A percentile compares a stretch with the other conserved stretches of the same genome.
These are phyloP conservation scores for Caracal caracal DNA, from an alignment of 2,113 vertebrate genomes.

Conservation along the genomic window DNA sequence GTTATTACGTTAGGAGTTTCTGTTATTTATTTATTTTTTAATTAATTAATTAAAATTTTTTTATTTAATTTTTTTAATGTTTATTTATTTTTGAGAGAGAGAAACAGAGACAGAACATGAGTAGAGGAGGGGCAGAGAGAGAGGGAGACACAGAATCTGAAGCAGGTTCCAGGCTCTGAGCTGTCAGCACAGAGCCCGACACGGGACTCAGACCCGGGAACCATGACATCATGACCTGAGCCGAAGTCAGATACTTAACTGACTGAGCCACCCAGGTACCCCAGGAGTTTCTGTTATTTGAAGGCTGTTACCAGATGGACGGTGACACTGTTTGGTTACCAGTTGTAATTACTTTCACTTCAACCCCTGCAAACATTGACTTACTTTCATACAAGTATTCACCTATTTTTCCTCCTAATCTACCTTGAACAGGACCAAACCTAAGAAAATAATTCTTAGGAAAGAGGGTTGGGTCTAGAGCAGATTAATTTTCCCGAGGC, in stretches of 20 bases:
- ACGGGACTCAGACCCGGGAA: too few species aligned
- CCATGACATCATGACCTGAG: too few species aligned
- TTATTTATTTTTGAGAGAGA: too few species aligned
- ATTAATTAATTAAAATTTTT: too few species aligned
- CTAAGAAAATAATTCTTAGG: slow-evolving; percentile 30
- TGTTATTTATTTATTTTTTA: not conserved
- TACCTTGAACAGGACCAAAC: not conserved
- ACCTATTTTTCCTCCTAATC: not conserved
- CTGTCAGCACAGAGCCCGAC: too few species aligned
- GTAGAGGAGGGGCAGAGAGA: too few species aligned
- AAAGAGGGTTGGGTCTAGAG: not conserved
- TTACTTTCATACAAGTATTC: not conserved
- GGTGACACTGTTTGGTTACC: not conserved
- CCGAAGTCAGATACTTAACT: too few species aligned
- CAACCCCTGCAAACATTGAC: not conserved
- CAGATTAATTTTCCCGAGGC: not conserved
- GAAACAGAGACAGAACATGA: too few species aligned
- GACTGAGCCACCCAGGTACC: too few species aligned
- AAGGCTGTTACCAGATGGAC: not conserved
- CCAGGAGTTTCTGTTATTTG: slow-evolving; percentile 48
- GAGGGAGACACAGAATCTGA: too few species aligned
- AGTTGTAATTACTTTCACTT: not conserved
- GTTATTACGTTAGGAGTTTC: slow-evolving; percentile 42
- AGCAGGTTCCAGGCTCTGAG: too few species aligned
- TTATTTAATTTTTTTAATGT: too few species aligned